phyloP scores from a whole-genome alignment of 2,797 vertebrate genomes.

The Chiloscyllium punctatum region DNA sequence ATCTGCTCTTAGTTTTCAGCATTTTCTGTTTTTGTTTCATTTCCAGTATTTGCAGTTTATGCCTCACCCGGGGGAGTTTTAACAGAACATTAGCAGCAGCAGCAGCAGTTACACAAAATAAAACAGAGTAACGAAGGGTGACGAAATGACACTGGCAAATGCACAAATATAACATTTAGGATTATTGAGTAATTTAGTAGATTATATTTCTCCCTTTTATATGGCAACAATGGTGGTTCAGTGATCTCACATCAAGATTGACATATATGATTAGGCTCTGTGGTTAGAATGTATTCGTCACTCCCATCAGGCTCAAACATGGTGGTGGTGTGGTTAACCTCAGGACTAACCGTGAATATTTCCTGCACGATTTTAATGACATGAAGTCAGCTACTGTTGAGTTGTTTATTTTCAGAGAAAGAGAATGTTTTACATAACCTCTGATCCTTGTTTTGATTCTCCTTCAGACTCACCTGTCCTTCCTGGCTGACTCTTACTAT shows the following conservation, averaged over 20 bases:
- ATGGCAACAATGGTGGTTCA: constrained; percentile 13
- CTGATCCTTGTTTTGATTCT: constrained; percentile 6
- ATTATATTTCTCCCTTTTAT: constrained; percentile 13
- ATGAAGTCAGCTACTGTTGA: constrained; percentile 17
- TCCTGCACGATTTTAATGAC: constrained; percentile 26
- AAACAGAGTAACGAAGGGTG: not conserved
- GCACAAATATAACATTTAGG: constrained; percentile 15
- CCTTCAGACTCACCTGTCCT: not conserved
- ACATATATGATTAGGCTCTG: constrained; percentile 21
- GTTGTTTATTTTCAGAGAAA: not conserved
- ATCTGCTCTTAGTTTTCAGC: not conserved
- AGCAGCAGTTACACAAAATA: not conserved
- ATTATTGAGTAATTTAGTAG: constrained; percentile 15
- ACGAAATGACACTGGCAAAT: constrained; percentile 17
- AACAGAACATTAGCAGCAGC: not conserved
- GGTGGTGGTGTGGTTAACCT: constrained; percentile 33
- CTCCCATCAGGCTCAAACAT: constrained; percentile 5
- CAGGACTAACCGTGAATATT: constrained; percentile 29
- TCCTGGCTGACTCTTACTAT: not conserved
- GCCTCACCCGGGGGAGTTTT: not conserved
- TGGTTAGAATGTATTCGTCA: constrained; percentile 22
- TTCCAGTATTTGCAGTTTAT: not conserved
- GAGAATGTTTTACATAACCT: not conserved
- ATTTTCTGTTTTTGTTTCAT: constrained; percentile 11
- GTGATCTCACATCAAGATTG: constrained; percentile 23